Conservation (phyloP, 2,888 invertebrate species). For the Plutella xylostella region DNA sequence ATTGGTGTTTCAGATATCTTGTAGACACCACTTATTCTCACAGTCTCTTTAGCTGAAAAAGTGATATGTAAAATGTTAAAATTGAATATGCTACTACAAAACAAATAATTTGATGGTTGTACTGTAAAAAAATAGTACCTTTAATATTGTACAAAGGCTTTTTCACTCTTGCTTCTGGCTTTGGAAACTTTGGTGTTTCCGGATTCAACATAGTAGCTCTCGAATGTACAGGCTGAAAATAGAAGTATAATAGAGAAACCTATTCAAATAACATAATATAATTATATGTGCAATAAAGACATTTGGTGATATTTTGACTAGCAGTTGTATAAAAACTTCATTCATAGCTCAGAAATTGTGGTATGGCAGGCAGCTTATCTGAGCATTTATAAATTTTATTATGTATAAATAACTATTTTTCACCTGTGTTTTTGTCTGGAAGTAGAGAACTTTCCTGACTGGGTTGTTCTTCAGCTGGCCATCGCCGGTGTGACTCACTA, state of each 20-base stretch:
- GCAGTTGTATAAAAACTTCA: too few species aligned
- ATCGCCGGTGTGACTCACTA: conserved; percentile 35
- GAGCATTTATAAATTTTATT: neutral
- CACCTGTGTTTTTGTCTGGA: conserved; percentile 38
- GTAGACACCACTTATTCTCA: conserved; percentile 49
- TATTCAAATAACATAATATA: neutral
- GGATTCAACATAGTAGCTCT: conserved; percentile 28
- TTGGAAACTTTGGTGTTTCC: conserved; percentile 39
- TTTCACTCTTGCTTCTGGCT: conserved; percentile 36
- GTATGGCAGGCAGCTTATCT: too few species aligned
- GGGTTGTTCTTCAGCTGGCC: conserved; percentile 35
- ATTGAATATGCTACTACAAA: too few species aligned
- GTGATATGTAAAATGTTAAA: neutral
- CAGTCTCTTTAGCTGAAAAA: conserved; percentile 28
- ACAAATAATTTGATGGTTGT: neutral
- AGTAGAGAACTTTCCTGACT: conserved; percentile 49
- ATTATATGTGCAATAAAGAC: neutral
- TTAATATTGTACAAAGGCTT: conserved; percentile 31
- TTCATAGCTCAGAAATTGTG: too few species aligned
- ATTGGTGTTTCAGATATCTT: conserved; percentile 46
- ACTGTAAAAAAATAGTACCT: conserved; percentile 12
- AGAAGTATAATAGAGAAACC: neutral
- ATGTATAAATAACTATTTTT: neutral
- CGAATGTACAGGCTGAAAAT: conserved; percentile 26
- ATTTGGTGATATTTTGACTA: neutral